Conservation (phyloP, 2,888 invertebrate genomes). For the Noctuana brunneofusca region DNA sequence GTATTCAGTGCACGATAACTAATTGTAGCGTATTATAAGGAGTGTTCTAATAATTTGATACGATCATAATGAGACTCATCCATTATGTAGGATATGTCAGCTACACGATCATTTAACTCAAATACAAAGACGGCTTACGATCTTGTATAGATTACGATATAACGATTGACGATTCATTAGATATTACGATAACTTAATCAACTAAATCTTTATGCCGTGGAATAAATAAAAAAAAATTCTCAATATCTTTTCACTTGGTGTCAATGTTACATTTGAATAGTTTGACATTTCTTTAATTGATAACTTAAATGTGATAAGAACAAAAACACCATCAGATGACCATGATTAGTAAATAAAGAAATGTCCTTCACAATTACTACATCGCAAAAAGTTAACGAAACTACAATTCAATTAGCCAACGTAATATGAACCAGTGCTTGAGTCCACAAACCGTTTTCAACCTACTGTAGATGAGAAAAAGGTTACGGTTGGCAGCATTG, state of each 20-base stretch:
- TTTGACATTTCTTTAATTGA: no score
- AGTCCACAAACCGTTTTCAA: slow-evolving; percentile 16
- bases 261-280: slow-evolving; percentile 5
- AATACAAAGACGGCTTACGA: no score
- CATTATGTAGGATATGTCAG: slow-evolving; percentile 21
- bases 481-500: background rate
- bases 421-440: slow-evolving; percentile 4
- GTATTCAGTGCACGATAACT: background rate
- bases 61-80: slow-evolving; percentile 25
- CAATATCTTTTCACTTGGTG: no score
- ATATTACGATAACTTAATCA: no score
- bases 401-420: slow-evolving; percentile 21
- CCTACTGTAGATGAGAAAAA: background rate
- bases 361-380: slow-evolving; percentile 41
- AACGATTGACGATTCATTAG: no score
- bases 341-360: slow-evolving; percentile 33
- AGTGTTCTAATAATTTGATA: slow-evolving; percentile 21
- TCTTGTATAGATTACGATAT: no score
- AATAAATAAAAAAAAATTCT: no score
- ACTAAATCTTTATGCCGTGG: no score
- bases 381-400: slow-evolving; percentile 41
- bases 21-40: background rate
- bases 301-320: no score
- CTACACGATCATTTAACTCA: slow-evolving; percentile 1
- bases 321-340: background rate